Percentiles rank a stretch among this genome's conserved stretches.
Conservation (phyloP, 2,888 invertebrate species). For the Microplitis manilae region DNA sequence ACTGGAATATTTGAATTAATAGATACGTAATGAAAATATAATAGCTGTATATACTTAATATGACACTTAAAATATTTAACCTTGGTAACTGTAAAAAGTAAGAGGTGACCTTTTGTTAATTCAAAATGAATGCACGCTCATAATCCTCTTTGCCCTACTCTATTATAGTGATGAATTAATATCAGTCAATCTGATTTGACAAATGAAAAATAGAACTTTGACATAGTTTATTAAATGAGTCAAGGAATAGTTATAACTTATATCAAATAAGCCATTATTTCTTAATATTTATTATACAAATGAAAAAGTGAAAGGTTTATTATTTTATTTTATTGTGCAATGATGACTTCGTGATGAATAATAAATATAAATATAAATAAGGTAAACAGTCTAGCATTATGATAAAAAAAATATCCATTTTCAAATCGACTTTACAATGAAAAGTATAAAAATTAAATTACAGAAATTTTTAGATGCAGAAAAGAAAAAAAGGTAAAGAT, state of each 20-base stretch:
- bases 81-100: conserved; percentile 1
- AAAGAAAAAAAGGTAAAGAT: no score
- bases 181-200: conserved; percentile 7
- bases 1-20: neutral
- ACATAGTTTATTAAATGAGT: neutral
- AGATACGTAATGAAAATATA: neutral
- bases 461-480: no score
- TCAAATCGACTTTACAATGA: no score
- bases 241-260: neutral
- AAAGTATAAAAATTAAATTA: no score
- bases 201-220: conserved; percentile 13
- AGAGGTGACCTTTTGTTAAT: neutral
- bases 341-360: neutral
- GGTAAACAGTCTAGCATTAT: no score
- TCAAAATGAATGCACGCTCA: neutral
- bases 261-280: neutral
- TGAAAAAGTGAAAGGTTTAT: neutral
- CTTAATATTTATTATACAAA: neutral
- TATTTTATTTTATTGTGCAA: neutral
- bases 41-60: neutral
- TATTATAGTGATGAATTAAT: neutral
- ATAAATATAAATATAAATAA: conserved; percentile 1
- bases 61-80: neutral
- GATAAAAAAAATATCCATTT: no score
- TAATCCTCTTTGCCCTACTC: neutral